Evolutionary conservation across 1,140 invertebrate genomes (phyloP), one percentile per base, ranked within the genome.

Genomic region (Eufriesea mexicana): DNA sequence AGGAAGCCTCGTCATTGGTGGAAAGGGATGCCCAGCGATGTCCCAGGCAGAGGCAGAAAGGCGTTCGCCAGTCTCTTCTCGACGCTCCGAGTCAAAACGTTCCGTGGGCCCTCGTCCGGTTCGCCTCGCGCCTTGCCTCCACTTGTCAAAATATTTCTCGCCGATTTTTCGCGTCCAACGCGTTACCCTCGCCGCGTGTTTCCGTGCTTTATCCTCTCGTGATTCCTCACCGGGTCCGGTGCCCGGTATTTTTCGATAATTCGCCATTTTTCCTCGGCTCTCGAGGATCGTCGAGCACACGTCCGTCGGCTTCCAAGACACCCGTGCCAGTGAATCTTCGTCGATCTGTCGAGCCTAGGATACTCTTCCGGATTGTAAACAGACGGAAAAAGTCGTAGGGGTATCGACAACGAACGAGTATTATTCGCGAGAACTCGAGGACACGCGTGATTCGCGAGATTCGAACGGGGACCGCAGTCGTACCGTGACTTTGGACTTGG

Each of bases 11-110:
- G 79, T 79, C 79, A 83, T 88, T 75, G 86, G 86, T 89, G 87
- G 87, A 89, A 88, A 88, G 88, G 88, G 88, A 87, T 89, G 86
- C 74, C 85, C 88, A 84, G 70, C 76, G 84, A 89, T 89, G 89
- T 88, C 86, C 75, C 84, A 73, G 77, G 55, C 79, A 81, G 62
- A 86, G 80, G 71, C 87, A 84, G 86, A 89, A 85, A 86, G 77
- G 76, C 84, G 87, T 80, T 90, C 85, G 89, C 84, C 90, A 90
- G 90, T 90, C 89, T 89, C 84, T 82, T 70, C 73, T 87, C 87
- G 90, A 79, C 86, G 85, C 89, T 89, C 89, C 62, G 71, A 90
- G 86, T 83, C 84, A 86, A 89, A 89, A 85, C 87, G 87, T 90
- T 85, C 66, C 61, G 79, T 51, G 45, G 59, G 71, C 59, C 12